Percentiles rank a stretch among this genome's conserved stretches.
Evolutionary conservation across 2,797 vertebrate species (phyloP).

Genomic region (Scarus forsteni): DNA sequence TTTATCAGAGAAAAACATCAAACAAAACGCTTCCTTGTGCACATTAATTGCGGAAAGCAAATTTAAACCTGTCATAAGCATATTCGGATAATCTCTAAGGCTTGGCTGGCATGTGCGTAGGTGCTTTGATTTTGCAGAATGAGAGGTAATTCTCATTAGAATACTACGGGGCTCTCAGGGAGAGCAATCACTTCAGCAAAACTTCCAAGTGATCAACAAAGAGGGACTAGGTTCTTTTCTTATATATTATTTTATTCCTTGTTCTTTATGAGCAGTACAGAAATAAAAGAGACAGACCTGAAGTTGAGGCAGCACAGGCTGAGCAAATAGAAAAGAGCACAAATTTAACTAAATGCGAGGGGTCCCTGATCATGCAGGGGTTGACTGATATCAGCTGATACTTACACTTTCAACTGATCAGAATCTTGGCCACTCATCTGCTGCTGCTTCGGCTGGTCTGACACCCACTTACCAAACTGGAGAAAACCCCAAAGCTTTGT

Average conservation of each 20-base stretch:
- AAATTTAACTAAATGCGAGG: no score
- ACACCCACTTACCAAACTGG: no score
- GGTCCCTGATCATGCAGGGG: no score
- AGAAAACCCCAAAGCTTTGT: no score
- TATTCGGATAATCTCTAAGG: slow-evolving; percentile 5
- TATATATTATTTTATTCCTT: no score
- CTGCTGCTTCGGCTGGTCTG: no score
- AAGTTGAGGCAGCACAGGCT: slow-evolving; percentile 12
- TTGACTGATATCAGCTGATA: no score
- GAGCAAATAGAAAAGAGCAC: slow-evolving; percentile 13
- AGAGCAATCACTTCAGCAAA: slow-evolving; percentile 24
- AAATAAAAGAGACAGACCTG: slow-evolving; percentile 8
- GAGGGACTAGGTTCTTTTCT: slow-evolving; percentile 7
- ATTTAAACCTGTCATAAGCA: not conserved
- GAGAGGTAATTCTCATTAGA: slow-evolving; percentile 43
- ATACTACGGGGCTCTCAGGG: slow-evolving; percentile 21
- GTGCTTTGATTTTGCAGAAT: slow-evolving; percentile 2
- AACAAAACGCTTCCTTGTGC: not conserved
- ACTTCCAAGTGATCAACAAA: slow-evolving; percentile 33
- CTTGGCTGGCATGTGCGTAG: slow-evolving; percentile 9
- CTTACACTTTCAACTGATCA: no score
- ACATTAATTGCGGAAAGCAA: not conserved
- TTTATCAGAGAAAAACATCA: not conserved
- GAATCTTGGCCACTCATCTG: no score
- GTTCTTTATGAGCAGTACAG: not conserved